phyloP scores from a whole-genome alignment of 2,113 vertebrate genomes.

The Rhodinocichla rosea region DNA sequence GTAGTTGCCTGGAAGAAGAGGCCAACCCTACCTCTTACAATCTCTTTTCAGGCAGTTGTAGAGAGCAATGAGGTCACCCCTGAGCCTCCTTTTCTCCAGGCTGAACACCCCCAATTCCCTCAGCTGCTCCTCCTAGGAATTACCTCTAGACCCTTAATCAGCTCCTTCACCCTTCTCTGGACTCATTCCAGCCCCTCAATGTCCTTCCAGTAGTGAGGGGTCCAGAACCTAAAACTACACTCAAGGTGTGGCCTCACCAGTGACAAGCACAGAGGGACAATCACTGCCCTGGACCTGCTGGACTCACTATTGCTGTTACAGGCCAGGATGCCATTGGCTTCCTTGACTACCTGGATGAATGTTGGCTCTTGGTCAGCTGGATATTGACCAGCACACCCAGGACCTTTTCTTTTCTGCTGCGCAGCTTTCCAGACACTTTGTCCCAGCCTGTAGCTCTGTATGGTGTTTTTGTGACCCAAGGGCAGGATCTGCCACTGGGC shows the following conservation, averaged over 20 bases:
- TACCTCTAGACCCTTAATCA: neutral
- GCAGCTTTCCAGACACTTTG: too few relatives aligned
- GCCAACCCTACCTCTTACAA: neutral
- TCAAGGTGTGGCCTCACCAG: neutral
- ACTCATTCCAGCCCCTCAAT: neutral
- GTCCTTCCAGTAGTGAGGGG: neutral
- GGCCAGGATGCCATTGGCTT: too few relatives aligned
- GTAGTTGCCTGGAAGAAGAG: neutral
- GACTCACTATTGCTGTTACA: neutral
- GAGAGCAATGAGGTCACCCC: neutral
- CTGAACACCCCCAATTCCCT: neutral
- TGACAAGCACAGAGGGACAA: fast-evolving
- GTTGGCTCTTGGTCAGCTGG: neutral
- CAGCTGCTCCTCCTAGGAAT: neutral
- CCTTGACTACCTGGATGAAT: neutral
- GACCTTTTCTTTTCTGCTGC: neutral
- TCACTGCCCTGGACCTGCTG: neutral
- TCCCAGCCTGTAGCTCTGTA: fast-evolving
- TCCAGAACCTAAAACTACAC: neutral
- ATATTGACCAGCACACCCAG: too few relatives aligned
- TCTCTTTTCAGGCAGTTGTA: neutral
- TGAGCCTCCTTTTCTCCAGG: neutral
- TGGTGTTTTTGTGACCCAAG: neutral
- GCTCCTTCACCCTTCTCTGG: neutral
- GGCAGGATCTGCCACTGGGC: too few relatives aligned